Conservation (phyloP, 2,113 vertebrate species). For the Columba janthina region DNA sequence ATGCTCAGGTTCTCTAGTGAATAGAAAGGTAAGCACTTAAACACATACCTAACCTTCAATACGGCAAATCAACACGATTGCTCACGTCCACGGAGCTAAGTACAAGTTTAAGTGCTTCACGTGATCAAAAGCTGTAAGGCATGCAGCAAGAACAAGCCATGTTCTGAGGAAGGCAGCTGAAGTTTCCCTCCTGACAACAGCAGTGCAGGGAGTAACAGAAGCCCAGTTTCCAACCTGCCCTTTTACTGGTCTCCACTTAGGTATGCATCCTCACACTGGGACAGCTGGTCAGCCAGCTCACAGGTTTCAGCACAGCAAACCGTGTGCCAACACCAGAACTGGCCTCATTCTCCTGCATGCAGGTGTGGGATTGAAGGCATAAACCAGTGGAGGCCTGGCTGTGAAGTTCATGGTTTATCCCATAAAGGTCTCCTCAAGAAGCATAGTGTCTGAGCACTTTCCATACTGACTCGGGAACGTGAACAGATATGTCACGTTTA, state of each 20-base stretch:
- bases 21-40: background rate
- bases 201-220: background rate
- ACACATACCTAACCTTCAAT: background rate
- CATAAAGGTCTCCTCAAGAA: background rate
- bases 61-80: background rate
- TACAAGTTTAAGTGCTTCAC: background rate
- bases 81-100: background rate
- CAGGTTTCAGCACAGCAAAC: accelerated
- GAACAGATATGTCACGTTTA: background rate
- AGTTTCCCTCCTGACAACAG: background rate
- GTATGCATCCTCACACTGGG: background rate
- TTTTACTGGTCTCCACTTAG: background rate
- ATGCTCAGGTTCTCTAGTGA: background rate
- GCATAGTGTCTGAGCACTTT: accelerated
- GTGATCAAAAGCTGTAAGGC: background rate
- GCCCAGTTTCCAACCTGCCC: background rate
- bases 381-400: background rate
- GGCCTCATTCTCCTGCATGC: background rate
- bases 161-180: background rate
- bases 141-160: background rate
- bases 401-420: background rate
- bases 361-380: background rate
- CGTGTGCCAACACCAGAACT: background rate
- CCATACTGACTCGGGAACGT: background rate
- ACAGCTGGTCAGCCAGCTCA: background rate